Conservation (phyloP, 2,113 vertebrate genomes). For the Meles meles region DNA sequence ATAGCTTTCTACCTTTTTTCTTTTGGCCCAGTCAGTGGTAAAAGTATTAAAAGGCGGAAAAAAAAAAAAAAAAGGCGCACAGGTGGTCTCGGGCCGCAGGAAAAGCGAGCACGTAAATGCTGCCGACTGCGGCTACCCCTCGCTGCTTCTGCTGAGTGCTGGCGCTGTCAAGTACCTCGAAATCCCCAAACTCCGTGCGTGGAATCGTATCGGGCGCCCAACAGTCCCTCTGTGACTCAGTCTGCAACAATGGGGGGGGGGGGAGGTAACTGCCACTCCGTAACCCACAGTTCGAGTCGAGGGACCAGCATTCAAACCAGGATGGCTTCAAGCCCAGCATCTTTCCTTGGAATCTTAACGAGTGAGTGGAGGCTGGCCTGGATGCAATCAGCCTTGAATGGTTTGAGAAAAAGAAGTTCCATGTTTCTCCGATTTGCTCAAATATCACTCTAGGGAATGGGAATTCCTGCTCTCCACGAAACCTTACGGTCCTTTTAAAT, state of each 20-base stretch:
- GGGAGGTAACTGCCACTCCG: not conserved
- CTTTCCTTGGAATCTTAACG: not conserved
- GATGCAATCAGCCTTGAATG: not conserved
- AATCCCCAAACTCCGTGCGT: not conserved
- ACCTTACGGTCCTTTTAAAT: not conserved
- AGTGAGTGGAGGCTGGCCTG: not conserved
- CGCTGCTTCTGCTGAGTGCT: not conserved
- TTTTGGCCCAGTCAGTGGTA: not conserved
- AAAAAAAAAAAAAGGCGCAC: slow-evolving; percentile 8
- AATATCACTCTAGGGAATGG: not conserved
- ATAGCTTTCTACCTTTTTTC: not conserved
- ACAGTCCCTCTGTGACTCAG: not conserved
- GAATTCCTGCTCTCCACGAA: not conserved
- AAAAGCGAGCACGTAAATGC: not conserved
- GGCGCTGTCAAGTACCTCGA: not conserved
- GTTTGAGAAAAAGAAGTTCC: not conserved
- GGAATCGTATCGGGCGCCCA: not conserved
- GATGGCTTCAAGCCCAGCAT: not conserved
- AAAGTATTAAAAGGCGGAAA: not conserved
- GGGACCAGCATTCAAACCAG: not conserved
- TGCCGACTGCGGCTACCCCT: not conserved
- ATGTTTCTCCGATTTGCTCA: not conserved
- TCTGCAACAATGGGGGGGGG: not conserved
- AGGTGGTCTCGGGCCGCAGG: not conserved
- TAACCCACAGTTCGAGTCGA: not conserved